Percentiles rank a stretch among this genome's conserved stretches.
phyloP scores from a whole-genome alignment of 2,888 invertebrate genomes.

The Exephanes ischioxanthus region DNA sequence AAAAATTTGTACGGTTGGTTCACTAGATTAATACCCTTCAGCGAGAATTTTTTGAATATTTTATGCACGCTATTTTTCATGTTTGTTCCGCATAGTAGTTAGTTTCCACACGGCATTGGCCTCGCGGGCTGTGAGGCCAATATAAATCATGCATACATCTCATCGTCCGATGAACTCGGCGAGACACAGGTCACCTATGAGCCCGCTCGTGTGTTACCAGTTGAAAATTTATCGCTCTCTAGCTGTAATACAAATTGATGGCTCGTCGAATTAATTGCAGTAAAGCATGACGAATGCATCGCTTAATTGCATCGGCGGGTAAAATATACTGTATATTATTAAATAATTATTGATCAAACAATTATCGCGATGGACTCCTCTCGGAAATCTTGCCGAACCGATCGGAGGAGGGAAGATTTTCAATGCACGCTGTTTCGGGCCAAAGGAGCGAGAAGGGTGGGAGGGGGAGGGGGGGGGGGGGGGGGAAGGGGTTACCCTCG shows the following conservation, averaged over 20 bases:
- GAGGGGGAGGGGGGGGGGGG: not conserved
- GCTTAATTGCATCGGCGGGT: not conserved
- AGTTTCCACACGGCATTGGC: not conserved
- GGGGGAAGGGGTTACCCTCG: not conserved
- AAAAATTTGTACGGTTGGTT: too few species aligned
- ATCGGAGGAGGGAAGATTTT: constrained; percentile 41
- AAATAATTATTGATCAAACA: constrained; percentile 58
- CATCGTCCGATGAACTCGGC: not conserved
- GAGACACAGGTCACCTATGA: not conserved
- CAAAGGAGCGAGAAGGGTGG: constrained; percentile 26
- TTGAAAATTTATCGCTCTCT: constrained; percentile 20
- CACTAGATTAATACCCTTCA: not conserved
- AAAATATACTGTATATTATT: constrained; percentile 43
- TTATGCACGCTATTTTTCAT: not conserved
- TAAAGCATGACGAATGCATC: not conserved
- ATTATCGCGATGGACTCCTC: constrained; percentile 52
- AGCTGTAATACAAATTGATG: constrained; percentile 34
- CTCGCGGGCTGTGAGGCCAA: not conserved
- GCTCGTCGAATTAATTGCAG: constrained; percentile 21
- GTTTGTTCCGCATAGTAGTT: not conserved
- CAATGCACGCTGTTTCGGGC: constrained; percentile 23
- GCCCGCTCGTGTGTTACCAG: not conserved
- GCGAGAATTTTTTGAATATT: not conserved
- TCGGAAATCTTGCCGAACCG: constrained; percentile 40
- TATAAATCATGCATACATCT: not conserved